These are phyloP conservation scores for Caenorhabditis inopinata DNA, from an alignment of 1,140 invertebrate genomes.

Conservation along the genomic window DNA sequence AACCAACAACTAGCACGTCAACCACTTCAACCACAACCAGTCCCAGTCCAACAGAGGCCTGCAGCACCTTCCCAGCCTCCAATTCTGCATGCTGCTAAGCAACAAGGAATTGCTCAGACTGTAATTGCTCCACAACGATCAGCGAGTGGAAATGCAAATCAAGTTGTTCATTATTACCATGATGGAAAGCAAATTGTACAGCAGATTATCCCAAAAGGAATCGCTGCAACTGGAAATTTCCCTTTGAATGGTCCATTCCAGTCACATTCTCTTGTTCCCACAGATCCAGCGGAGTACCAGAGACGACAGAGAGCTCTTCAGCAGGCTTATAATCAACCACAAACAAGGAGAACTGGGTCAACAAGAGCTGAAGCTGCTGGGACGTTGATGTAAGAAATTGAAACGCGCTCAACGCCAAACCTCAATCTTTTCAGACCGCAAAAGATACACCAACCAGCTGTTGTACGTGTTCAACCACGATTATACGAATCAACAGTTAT, in stretches of 20 bases:
- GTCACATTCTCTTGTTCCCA: not conserved
- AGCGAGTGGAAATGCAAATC: not conserved
- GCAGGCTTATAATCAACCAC: not conserved
- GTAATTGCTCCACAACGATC: not conserved
- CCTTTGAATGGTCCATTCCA: conserved; percentile 12
- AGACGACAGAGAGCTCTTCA: not conserved
- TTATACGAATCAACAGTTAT: not conserved
- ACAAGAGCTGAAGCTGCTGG: not conserved
- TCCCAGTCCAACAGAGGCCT: not conserved
- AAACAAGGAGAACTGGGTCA: not conserved
- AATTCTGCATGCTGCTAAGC: not conserved
- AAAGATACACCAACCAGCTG: not conserved
- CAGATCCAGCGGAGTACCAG: not conserved
- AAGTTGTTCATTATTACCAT: not conserved
- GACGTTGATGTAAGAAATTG: not conserved
- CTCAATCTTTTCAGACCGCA: not conserved
- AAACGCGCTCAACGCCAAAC: too few relatives aligned
- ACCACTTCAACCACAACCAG: not conserved
- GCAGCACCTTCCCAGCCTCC: not conserved
- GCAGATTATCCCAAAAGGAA: not conserved
- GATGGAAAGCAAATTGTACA: conserved; percentile 2
- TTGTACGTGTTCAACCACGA: not conserved
- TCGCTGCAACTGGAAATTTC: not conserved
- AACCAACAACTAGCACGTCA: too few relatives aligned
- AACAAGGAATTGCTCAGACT: not conserved